Evolutionary conservation across 2,888 invertebrate genomes (phyloP).

Genomic region (Hartigia nigra): DNA sequence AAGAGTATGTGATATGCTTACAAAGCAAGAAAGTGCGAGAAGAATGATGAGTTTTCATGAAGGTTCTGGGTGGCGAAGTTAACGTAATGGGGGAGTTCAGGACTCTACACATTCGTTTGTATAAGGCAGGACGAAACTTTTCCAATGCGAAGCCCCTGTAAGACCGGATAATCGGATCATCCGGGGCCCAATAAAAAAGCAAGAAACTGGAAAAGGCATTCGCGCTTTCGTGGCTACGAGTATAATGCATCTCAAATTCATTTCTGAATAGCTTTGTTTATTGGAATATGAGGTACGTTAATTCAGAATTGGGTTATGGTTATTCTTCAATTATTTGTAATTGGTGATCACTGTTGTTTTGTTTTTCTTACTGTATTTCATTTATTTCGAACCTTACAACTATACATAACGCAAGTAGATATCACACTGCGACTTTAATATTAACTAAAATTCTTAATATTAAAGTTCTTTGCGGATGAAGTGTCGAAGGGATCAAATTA

Average conservation of each 20-base stretch:
- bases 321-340: not conserved
- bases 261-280: constrained; percentile 9
- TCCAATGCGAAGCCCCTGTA: constrained; percentile 44
- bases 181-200: constrained; percentile 40
- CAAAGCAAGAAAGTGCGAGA: not conserved
- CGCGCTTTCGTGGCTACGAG: constrained; percentile 13
- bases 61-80: too few relatives aligned
- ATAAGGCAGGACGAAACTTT: constrained; percentile 49
- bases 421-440: not conserved
- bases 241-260: constrained; percentile 6
- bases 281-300: not conserved
- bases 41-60: not conserved
- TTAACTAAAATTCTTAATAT: constrained; percentile 3
- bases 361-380: not conserved
- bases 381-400: constrained; percentile 12
- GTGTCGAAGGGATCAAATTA: not conserved
- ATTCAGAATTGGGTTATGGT: not conserved
- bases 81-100: not conserved
- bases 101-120: not conserved
- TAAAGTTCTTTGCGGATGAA: not conserved
- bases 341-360: not conserved
- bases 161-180: constrained; percentile 58
- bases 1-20: not conserved
- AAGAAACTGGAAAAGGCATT: constrained; percentile 28
- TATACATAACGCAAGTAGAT: constrained; percentile 9